Percentiles rank a stretch among this genome's conserved stretches.
Evolutionary conservation across 2,797 vertebrate species (phyloP).

Genomic region (Lutjanus campechanus): DNA sequence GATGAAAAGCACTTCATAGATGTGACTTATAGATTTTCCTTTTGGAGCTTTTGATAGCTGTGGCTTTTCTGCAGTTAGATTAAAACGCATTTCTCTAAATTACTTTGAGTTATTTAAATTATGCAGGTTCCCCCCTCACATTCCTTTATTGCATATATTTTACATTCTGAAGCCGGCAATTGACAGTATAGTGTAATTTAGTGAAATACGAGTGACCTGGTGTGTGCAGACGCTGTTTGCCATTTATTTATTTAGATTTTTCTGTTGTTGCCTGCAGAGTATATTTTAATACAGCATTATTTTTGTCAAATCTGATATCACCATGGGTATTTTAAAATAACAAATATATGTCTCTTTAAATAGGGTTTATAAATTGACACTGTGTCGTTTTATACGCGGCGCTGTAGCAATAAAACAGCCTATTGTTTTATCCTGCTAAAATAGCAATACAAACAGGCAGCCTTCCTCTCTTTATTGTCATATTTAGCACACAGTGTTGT

Average conservation of each 20-base stretch:
- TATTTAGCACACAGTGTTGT: conserved; percentile 76
- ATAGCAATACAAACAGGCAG: conserved; percentile 78
- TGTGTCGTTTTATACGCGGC: conserved; percentile 65
- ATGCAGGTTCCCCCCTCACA: conserved; percentile 31
- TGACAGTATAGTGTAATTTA: conserved; percentile 69
- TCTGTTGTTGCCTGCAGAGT: conserved; percentile 56
- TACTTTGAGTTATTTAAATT: conserved; percentile 78
- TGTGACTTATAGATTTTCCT: conserved; percentile 82
- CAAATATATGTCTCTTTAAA: conserved; percentile 78
- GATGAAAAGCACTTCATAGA: conserved; percentile 82
- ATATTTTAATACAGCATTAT: conserved; percentile 71
- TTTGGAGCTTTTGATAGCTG: conserved; percentile 60
- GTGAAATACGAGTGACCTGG: conserved; percentile 72
- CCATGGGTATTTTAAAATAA: conserved; percentile 73
- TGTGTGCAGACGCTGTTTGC: conserved; percentile 63
- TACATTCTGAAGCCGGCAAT: conserved; percentile 66
- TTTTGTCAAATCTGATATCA: conserved; percentile 69
- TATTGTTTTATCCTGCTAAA: conserved; percentile 80
- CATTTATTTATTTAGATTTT: conserved; percentile 72
- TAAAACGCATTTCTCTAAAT: conserved; percentile 79
- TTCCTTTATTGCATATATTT: conserved; percentile 76
- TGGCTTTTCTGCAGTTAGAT: conserved; percentile 68
- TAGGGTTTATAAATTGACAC: conserved; percentile 77
- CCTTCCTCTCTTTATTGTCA: conserved; percentile 77
- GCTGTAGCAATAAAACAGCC: conserved; percentile 73